Evolutionary conservation across 1,140 invertebrate genomes (phyloP), one percentile per base, ranked within the genome.

Genomic region (Eurosta solidaginis): DNA sequence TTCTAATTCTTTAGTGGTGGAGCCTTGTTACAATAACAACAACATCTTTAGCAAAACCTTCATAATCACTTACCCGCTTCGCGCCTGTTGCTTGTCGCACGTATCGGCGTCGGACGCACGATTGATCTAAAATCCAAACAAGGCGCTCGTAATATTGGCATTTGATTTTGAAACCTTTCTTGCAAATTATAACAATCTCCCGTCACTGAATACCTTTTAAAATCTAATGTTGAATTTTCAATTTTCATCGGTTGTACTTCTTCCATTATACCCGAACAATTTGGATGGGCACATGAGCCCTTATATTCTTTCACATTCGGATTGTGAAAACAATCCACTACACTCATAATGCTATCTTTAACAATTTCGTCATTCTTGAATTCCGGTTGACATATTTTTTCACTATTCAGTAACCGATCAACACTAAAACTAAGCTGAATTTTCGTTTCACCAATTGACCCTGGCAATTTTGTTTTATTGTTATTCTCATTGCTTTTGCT

Each of bases 351-450:
- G 33, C 33, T 22, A 42, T 40, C 22, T 40, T 68, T 68, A 1
- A 20, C 17, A 44, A 2, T 44, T 29, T 49, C 59, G 36, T 14
- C 12, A 22, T 20, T 22, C 44, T 76, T 45, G 42, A 45, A 42
- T 17, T 40, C 54, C 59, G 4, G 10, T 22, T 42, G 22, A 20
- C 10, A 40, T 9, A 20, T 20, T 52, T 52, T 20, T 74, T 79
- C 76, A 54, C 47, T 54, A 54, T 77, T 79, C 20, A 86, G 63
- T 17, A 86, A 78, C 42, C 85, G 82, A 80, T 86, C 85, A 20
- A 86, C 85, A 82, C 85, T 86, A 79, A 86, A 86, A 80, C 85
- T 86, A 12, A 86, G 81, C 81, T 83, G 83, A 75, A 86, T 82
- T 85, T 86, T 84, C 63, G 84, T 86, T 68, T 79, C 77, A 80